phyloP scores from a whole-genome alignment of 2,797 vertebrate species.

The Garrulus glandarius region DNA sequence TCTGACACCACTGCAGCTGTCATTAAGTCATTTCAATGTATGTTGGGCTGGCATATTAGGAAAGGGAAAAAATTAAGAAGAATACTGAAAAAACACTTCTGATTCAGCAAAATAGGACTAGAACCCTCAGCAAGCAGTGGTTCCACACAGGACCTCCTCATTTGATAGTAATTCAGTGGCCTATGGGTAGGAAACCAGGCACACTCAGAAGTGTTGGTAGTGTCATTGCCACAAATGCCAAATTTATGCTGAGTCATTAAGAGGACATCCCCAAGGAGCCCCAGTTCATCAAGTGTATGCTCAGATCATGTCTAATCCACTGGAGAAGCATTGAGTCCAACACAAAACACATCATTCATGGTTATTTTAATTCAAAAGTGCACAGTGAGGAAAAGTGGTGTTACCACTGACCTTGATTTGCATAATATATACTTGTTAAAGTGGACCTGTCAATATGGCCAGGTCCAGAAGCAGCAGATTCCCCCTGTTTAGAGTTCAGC shows the following conservation, averaged over 20 bases:
- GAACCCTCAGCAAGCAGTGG: background rate
- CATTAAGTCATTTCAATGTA: background rate
- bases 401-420: background rate
- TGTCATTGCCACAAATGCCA: background rate
- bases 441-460: background rate
- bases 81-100: background rate
- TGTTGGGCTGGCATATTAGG: background rate
- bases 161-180: accelerated
- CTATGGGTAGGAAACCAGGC: background rate
- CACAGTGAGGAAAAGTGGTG: background rate
- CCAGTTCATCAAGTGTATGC: background rate
- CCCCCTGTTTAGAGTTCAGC: background rate
- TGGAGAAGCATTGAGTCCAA: background rate
- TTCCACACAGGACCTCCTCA: accelerated
- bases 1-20: background rate
- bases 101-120: background rate
- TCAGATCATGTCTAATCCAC: background rate
- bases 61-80: background rate
- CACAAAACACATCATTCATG: background rate
- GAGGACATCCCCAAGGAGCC: accelerated
- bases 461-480: background rate
- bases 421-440: background rate
- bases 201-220: background rate
- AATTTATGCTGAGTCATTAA: background rate
- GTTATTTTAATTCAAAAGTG: background rate